Conservation (phyloP, 2,797 vertebrate species). For the Sitta carolinensis region DNA sequence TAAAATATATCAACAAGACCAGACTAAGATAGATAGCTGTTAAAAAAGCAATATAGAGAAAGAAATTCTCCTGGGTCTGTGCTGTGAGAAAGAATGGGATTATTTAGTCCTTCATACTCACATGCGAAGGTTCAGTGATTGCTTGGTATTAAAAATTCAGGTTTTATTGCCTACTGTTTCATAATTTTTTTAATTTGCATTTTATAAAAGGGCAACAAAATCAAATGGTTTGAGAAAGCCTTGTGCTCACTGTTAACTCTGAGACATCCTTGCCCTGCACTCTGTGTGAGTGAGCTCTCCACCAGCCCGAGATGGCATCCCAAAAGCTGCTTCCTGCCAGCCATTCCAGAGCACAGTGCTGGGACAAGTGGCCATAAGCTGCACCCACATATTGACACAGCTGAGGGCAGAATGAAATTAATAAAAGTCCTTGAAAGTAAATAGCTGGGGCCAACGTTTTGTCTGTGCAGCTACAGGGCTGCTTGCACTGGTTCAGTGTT, state of each 20-base stretch:
- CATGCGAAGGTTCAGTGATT: constrained; percentile 24
- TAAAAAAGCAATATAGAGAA: constrained; percentile 62
- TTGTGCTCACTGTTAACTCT: not conserved
- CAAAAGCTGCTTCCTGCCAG: not conserved
- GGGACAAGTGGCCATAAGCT: not conserved
- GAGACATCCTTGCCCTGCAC: not conserved
- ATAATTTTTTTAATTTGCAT: constrained; percentile 56
- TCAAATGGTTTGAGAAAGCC: not conserved
- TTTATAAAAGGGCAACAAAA: constrained; percentile 56
- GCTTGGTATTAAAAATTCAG: constrained; percentile 35
- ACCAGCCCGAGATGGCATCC: not conserved
- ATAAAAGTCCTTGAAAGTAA: not conserved
- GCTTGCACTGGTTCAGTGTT: rapidly evolving
- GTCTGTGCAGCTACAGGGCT: not conserved
- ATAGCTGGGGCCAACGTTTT: not conserved
- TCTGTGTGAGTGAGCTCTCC: not conserved
- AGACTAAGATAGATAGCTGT: constrained; percentile 69
- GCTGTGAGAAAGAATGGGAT: constrained; percentile 22
- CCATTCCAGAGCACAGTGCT: rapidly evolving
- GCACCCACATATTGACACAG: not conserved
- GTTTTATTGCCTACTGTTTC: constrained; percentile 51
- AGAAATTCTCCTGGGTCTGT: constrained; percentile 48
- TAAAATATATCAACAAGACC: constrained; percentile 69
- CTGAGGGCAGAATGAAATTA: not conserved
- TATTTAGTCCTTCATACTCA: constrained; percentile 14